Base-by-base conservation (phyloP, 2,797 vertebrate genomes). In the Phoebastria nigripes region DNA sequence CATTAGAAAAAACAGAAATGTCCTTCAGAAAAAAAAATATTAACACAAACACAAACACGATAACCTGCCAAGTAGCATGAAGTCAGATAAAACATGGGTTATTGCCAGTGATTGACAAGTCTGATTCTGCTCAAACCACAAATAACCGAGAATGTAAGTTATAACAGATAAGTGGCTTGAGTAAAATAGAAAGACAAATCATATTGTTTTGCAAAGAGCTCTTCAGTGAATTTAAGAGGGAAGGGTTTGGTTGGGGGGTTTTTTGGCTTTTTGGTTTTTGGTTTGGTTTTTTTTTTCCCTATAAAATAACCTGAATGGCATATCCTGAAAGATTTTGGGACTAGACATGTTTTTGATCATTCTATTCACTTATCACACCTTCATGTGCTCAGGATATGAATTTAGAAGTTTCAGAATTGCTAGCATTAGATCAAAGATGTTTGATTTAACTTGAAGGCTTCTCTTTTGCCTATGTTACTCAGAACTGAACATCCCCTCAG, bases 61-160 rank as follows among this genome's bases (percentile, higher is more conserved):
- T 8, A 47, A 44, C 8, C 6, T 41, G 6, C 11, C 46, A 47
- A 44, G 12, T 3, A 41, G 5, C 28, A 66, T 9, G 8, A 42
- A 79, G 33, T n/a, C 35, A 66, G 25, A 28, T 26, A 41, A 93
- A 91, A 8, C 14, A 35, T 15, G 82, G 4, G 4, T 12, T 61
- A 15, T 35, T 65, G 4, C 2, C 42, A 41, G 25, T 3, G 13
- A 49, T 13, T 0, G 0, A 18, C 7, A 33, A 51, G 17, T 26
- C 7, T 55, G 29, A 24, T 85, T 88, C 8, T 80, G 26, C 35
- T 54, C 2, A 2, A 78, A 59, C 3, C 22, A 47, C 0, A 0
- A 77, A 58, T 33, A 69, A 54, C 5, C 7, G 63, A 77, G 11
- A 65, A 41, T 15, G 8, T 1, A n/a, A 51, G 8, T 20, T 63